Evolutionary conservation across 2,888 invertebrate species (phyloP).

Genomic region (Ethmia dodecea): DNA sequence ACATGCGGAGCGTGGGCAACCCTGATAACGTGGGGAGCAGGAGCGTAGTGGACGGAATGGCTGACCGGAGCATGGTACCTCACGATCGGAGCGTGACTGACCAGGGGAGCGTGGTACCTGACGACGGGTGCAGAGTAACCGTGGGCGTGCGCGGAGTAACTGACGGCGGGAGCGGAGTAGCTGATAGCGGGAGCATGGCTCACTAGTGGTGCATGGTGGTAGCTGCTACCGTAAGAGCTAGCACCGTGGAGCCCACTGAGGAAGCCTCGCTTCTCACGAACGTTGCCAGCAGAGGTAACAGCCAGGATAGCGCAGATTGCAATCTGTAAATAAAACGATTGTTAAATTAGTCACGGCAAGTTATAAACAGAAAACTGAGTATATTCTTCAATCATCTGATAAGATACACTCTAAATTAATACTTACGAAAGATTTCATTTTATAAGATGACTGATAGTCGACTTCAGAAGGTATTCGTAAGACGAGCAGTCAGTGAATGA

Average conservation of each 20-base stretch:
- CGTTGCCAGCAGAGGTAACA: neutral
- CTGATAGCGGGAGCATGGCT: neutral
- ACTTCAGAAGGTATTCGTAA: no score
- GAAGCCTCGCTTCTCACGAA: neutral
- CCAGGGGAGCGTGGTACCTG: neutral
- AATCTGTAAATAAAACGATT: no score
- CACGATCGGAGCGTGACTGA: constrained; percentile 7
- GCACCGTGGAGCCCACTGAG: neutral
- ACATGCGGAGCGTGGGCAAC: no score
- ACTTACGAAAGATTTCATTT: no score
- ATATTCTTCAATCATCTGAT: no score
- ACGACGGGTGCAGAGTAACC: constrained; percentile 13
- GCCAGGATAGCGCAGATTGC: neutral
- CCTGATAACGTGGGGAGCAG: no score
- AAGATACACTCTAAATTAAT: no score
- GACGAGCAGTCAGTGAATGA: no score
- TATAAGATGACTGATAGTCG: no score
- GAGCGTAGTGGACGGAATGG: constrained; percentile 5
- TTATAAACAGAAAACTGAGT: no score
- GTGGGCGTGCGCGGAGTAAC: constrained; percentile 7
- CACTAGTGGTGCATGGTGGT: neutral
- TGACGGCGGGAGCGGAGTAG: neutral
- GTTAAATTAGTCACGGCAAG: no score
- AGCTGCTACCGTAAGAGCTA: neutral
- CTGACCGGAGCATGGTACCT: constrained; percentile 8